Evolutionary conservation across 2,888 invertebrate species (phyloP).

Genomic region (Omphaloscelis lunosa): DNA sequence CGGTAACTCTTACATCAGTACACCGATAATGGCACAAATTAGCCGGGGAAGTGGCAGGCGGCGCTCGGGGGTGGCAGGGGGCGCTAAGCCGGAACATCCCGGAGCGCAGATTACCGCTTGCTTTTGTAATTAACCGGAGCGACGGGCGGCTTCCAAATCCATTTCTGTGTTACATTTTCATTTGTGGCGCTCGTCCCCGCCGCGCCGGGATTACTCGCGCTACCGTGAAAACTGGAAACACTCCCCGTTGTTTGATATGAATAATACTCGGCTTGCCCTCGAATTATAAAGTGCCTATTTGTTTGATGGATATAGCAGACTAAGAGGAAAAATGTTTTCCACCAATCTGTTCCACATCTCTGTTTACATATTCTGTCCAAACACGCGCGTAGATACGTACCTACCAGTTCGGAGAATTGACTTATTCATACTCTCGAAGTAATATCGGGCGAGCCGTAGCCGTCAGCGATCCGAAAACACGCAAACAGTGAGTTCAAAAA

Average conservation of each 20-base stretch:
- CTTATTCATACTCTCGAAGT: slow-evolving; percentile 88
- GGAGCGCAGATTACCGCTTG: slow-evolving; percentile 91
- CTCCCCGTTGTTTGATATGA: slow-evolving; percentile 78
- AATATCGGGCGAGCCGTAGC: slow-evolving; percentile 86
- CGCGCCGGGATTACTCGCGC: slow-evolving; percentile 83
- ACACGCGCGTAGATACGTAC: slow-evolving; percentile 80
- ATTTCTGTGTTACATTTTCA: slow-evolving; percentile 91
- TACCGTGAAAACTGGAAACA: slow-evolving; percentile 81
- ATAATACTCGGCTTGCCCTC: slow-evolving; percentile 71
- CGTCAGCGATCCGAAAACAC: slow-evolving; percentile 90
- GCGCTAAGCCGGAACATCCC: slow-evolving; percentile 91
- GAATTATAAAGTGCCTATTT: slow-evolving; percentile 70
- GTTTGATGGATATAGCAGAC: slow-evolving; percentile 63
- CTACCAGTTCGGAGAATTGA: slow-evolving; percentile 84
- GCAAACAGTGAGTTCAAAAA: slow-evolving; percentile 90
- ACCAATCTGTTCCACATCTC: slow-evolving; percentile 72
- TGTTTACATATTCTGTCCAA: slow-evolving; percentile 83
- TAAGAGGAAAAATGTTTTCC: slow-evolving; percentile 72
- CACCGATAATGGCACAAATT: slow-evolving; percentile 91
- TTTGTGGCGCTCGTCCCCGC: slow-evolving; percentile 87
- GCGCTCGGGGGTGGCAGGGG: slow-evolving; percentile 79
- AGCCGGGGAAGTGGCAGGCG: slow-evolving; percentile 89
- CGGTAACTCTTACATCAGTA: slow-evolving; percentile 91
- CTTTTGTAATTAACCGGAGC: slow-evolving; percentile 91
- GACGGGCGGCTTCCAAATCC: slow-evolving; percentile 91